Conservation (phyloP, 1,140 invertebrate genomes). For the Pseudomyrmex sp. region DNA sequence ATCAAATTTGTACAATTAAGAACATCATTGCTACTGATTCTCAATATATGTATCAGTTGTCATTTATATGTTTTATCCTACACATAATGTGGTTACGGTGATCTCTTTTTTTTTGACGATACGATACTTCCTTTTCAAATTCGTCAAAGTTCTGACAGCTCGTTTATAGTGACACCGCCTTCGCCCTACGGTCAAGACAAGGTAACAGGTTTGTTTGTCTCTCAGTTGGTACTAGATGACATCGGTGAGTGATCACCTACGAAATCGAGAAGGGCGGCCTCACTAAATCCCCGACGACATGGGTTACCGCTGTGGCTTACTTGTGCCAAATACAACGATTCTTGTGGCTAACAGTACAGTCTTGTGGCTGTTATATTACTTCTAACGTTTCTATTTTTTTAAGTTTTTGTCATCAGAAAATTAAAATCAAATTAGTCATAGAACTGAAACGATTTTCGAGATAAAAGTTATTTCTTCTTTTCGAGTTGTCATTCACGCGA, state of each 20-base stretch:
- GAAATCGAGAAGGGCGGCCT: slow-evolving; percentile 71
- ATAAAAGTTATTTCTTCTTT: not conserved
- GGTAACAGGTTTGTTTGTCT: slow-evolving; percentile 69
- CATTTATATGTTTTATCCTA: not conserved
- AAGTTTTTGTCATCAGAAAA: not conserved
- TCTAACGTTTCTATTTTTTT: not conserved
- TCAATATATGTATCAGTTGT: not conserved
- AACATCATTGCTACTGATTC: slow-evolving; percentile 43
- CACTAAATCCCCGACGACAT: slow-evolving; percentile 75
- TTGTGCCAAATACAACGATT: slow-evolving; percentile 37
- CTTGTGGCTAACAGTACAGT: not conserved
- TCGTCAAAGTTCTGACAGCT: slow-evolving; percentile 64
- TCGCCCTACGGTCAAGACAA: slow-evolving; percentile 58
- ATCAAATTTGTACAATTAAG: slow-evolving; percentile 58
- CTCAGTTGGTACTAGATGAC: slow-evolving; percentile 45
- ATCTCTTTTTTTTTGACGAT: not conserved
- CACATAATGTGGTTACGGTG: not conserved
- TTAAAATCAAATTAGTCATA: not conserved
- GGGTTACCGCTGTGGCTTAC: slow-evolving; percentile 71
- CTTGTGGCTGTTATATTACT: not conserved
- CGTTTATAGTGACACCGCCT: slow-evolving; percentile 58
- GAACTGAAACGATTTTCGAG: not conserved
- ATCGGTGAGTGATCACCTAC: slow-evolving; percentile 72
- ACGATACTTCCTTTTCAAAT: slow-evolving; percentile 46
- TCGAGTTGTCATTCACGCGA: not conserved